These are phyloP conservation scores for Hypomecis atomaria DNA, from an alignment of 2,888 invertebrate species.

Conservation along the genomic window DNA sequence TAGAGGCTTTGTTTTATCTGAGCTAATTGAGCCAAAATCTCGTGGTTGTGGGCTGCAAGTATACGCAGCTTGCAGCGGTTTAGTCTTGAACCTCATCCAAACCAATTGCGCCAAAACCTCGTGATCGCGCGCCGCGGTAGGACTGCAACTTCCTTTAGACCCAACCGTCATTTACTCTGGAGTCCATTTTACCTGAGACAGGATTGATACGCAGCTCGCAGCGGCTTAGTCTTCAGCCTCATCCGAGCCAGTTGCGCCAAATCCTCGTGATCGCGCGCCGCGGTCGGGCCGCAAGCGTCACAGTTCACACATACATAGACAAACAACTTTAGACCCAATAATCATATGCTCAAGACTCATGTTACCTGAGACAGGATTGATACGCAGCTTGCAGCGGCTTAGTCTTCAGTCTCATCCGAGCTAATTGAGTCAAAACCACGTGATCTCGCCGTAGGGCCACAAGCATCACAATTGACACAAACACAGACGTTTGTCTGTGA, in stretches of 20 bases:
- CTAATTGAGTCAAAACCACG: conserved; percentile 92
- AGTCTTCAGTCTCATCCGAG: conserved; percentile 96
- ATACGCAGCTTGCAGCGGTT: too few relatives aligned
- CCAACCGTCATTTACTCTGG: too few relatives aligned
- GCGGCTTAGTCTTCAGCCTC: conserved; percentile 96
- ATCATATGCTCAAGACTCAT: background rate
- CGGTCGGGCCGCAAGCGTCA: conserved; percentile 84
- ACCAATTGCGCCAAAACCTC: too few relatives aligned
- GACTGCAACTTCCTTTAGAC: conserved; percentile 81
- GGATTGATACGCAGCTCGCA: too few relatives aligned
- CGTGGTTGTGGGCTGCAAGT: too few relatives aligned
- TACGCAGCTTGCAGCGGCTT: conserved; percentile 96
- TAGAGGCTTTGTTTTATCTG: conserved; percentile 95
- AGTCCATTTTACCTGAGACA: too few relatives aligned
- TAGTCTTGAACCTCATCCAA: too few relatives aligned
- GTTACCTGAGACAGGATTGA: conserved; percentile 88
- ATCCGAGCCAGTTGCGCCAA: conserved; percentile 95
- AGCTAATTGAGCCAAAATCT: conserved; percentile 92
- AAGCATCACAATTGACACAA: too few relatives aligned
- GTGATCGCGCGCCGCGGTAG: conserved; percentile 73
- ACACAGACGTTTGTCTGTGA: too few relatives aligned
- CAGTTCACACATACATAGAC: conserved; percentile 97
- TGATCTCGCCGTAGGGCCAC: too few relatives aligned
- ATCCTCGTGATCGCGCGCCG: conserved; percentile 88
- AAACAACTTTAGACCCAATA: conserved; percentile 85